These are phyloP conservation scores for Rugalucina vietnamica DNA, from an alignment of 2,888 invertebrate genomes.

Conservation along the genomic window DNA sequence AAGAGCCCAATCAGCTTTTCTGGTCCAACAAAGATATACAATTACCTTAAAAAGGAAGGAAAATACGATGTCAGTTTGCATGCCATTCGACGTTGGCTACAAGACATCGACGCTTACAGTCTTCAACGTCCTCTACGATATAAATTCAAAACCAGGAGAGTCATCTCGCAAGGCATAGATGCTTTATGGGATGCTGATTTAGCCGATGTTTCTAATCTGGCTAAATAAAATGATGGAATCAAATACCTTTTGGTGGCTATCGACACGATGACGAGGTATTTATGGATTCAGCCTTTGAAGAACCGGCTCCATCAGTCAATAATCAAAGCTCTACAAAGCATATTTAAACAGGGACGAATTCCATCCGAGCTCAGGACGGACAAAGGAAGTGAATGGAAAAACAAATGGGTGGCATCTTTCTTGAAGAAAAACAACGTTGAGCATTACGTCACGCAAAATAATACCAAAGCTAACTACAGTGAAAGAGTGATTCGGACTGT, in stretches of 20 bases:
- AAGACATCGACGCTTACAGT: constrained; percentile 46
- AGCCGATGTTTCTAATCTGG: constrained; percentile 39
- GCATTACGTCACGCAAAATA: constrained; percentile 41
- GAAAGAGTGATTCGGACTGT: constrained; percentile 40
- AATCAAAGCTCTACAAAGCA: constrained; percentile 38
- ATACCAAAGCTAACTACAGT: constrained; percentile 38
- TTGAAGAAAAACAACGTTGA: constrained; percentile 24
- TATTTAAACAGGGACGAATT: constrained; percentile 26
- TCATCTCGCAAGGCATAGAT: constrained; percentile 37
- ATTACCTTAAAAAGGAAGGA: constrained; percentile 37
- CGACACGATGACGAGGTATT: constrained; percentile 46
- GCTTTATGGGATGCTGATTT: constrained; percentile 44
- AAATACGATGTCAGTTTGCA: constrained; percentile 32
- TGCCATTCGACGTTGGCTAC: constrained; percentile 44
- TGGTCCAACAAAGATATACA: constrained; percentile 39
- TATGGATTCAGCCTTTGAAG: constrained; percentile 49
- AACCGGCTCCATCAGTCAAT: constrained; percentile 38
- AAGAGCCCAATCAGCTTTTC: constrained; percentile 28
- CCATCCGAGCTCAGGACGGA: constrained; percentile 41
- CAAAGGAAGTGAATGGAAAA: constrained; percentile 47
- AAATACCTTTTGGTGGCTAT: constrained; percentile 43
- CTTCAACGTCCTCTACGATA: constrained; percentile 32
- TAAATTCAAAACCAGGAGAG: constrained; percentile 41
- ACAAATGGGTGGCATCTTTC: constrained; percentile 29
- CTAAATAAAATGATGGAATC: constrained; percentile 44